Evolutionary conservation across 1,140 invertebrate species (phyloP).

Genomic region (Drosophila eugracilis): DNA sequence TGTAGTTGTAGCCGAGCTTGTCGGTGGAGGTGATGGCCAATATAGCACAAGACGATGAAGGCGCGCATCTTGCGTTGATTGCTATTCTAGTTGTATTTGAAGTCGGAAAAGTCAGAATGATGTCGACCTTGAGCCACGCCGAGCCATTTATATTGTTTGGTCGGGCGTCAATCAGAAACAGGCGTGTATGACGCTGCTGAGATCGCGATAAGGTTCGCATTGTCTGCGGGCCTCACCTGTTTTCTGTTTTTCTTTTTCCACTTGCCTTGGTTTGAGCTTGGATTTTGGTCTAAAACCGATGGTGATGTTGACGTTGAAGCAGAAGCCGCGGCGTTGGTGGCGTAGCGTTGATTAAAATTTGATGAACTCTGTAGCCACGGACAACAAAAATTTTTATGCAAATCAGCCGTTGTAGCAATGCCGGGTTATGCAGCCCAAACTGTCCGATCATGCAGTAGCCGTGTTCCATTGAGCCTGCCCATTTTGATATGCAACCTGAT

Average conservation of each 20-base stretch:
- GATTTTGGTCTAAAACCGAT: slow-evolving; percentile 10
- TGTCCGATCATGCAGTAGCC: slow-evolving; percentile 74
- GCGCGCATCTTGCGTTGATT: slow-evolving; percentile 65
- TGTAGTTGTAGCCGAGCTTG: slow-evolving; percentile 78
- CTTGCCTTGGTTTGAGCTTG: slow-evolving; percentile 20
- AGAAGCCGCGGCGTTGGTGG: slow-evolving; percentile 28
- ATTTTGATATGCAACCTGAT: slow-evolving; percentile 79
- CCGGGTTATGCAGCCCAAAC: slow-evolving; percentile 52
- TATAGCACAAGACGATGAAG: slow-evolving; percentile 73
- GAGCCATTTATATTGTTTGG: slow-evolving; percentile 64
- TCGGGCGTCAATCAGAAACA: slow-evolving; percentile 68
- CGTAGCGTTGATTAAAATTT: slow-evolving; percentile 78
- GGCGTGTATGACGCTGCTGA: slow-evolving; percentile 54
- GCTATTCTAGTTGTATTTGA: slow-evolving; percentile 68
- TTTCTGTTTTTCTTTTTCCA: slow-evolving; percentile 55
- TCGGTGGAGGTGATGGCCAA: slow-evolving; percentile 70
- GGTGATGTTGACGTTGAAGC: slow-evolving; percentile 3
- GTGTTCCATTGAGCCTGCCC: slow-evolving; percentile 74
- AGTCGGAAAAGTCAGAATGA: slow-evolving; percentile 76
- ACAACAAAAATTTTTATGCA: slow-evolving; percentile 74
- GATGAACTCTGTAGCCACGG: slow-evolving; percentile 73
- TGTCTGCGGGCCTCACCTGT: slow-evolving; percentile 67
- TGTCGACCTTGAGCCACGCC: slow-evolving; percentile 35
- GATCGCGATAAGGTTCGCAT: slow-evolving; percentile 69
- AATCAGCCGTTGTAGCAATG: slow-evolving; percentile 53